A percentile compares a stretch with the other conserved stretches of the same genome.
These are phyloP conservation scores for Pocillopora grandis DNA, from an alignment of 92 coral and sea anemone species.

Conservation along the genomic window DNA sequence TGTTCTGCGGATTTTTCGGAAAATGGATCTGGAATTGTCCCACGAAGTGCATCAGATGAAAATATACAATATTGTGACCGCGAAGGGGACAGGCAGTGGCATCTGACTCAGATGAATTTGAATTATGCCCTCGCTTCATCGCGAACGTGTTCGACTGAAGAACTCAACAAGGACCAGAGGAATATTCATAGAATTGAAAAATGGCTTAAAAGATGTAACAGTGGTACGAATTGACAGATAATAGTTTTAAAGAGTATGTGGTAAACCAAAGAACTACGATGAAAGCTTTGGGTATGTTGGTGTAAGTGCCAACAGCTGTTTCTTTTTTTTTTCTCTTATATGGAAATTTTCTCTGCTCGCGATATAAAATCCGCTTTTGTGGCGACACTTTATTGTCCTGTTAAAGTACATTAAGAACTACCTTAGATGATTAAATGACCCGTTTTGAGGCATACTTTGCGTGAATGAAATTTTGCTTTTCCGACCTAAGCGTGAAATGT, in stretches of 20 bases:
- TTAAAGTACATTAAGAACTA: background rate
- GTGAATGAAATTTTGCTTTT: background rate
- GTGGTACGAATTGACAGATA: constrained; percentile 20
- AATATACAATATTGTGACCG: constrained; percentile 63
- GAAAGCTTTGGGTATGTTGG: background rate
- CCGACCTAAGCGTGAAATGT: background rate
- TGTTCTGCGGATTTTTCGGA: constrained; percentile 66
- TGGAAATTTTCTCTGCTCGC: constrained; percentile 3
- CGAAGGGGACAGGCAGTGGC: constrained; percentile 33
- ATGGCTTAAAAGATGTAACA: constrained; percentile 80
- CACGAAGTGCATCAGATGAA: constrained; percentile 84
- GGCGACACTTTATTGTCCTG: background rate
- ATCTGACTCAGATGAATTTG: constrained; percentile 75
- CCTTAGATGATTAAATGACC: background rate
- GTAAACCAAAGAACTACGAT: background rate
- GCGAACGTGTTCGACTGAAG: constrained; percentile 69
- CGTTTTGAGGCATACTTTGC: background rate
- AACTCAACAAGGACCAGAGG: constrained; percentile 58
- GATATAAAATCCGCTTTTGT: background rate
- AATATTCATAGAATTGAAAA: constrained; percentile 72
- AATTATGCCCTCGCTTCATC: constrained; percentile 67
- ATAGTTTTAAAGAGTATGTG: constrained; percentile 1
- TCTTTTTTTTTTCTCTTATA: background rate
- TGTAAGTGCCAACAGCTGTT: constrained; percentile 7
- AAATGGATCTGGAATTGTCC: constrained; percentile 73